Evolutionary conservation across 2,113 vertebrate species (phyloP), one percentile per base, ranked within the genome.

Genomic region (Thryonomys swinderianus): DNA sequence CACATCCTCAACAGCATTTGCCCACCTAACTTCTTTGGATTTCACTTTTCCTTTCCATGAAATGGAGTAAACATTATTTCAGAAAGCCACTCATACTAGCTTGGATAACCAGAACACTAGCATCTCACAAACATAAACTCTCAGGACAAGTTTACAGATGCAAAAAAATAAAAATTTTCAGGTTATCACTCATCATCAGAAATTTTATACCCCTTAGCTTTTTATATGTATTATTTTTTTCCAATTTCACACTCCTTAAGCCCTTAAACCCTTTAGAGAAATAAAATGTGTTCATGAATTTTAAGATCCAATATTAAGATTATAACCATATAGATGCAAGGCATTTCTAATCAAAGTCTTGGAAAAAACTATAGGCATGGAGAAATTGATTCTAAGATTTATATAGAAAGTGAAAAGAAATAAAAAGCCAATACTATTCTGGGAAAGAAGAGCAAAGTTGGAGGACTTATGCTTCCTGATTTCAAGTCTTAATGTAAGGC

Each of bases 321-420:
- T 76, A 48, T 8, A 48, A 48, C 45, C 6, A 48, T 74, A 48
- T 76, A 76, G 73, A 76, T 45, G 6, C 6, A 30, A 76, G 42
- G 14, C 73, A 30, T 79, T 94, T 88, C 78, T 86, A 55, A 83
- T 67, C 21, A 83, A 91, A 94, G 88, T 88, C 20, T 91, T 55
- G 53, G 18, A 23, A 78, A 93, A 30, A 62, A 16, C 82, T 45
- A 18, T 59, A 88, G 79, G 25, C 59, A 85, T 61, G 89, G 42
- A 90, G 18, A 81, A 92, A 3, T 20, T 91, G 42, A 79, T 53
- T 80, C 71, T 48, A 55, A 93, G 48, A 82, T 78, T 51, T 78
- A 21, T 34, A 53, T 20, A 78, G 45, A 34, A 78, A 53, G 74
- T 27, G 30, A 82, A 48, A 61, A 4, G 7, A 86, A 37, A 61